Conservation (phyloP, 2,797 vertebrate genomes). For the Odontamblyopus rebecca region DNA sequence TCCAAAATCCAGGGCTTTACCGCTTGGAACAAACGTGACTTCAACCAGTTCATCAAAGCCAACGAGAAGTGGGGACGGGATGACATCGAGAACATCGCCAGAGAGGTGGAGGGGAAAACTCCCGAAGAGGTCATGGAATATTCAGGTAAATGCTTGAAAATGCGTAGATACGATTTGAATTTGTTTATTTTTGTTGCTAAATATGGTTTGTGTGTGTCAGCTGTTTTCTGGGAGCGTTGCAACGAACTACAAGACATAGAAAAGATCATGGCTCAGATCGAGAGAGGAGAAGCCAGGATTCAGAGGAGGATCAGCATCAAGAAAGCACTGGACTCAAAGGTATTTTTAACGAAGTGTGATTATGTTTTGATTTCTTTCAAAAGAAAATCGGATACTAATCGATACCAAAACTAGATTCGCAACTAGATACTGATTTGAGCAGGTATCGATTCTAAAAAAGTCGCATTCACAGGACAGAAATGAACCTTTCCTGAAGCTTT, state of each 20-base stretch:
- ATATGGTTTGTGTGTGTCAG: constrained; percentile 57
- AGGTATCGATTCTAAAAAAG: too few relatives aligned
- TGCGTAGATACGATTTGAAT: not conserved
- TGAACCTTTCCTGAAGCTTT: too few relatives aligned
- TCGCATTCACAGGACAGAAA: too few relatives aligned
- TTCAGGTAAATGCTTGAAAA: constrained; percentile 81
- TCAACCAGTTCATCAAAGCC: constrained; percentile 99
- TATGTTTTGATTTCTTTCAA: not conserved
- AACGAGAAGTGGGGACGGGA: constrained; percentile 99
- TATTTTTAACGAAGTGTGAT: constrained; percentile 33
- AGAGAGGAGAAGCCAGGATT: constrained; percentile 97
- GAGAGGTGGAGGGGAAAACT: constrained; percentile 97
- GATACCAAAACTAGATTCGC: too few relatives aligned
- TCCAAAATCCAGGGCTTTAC: constrained; percentile 87
- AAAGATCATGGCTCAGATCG: constrained; percentile 99
- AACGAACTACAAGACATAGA: constrained; percentile 98
- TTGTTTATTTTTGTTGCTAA: not conserved
- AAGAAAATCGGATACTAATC: too few relatives aligned
- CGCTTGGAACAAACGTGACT: constrained; percentile 99
- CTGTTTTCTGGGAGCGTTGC: constrained; percentile 98
- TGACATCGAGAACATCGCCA: constrained; percentile 98
- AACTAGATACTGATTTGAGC: too few relatives aligned
- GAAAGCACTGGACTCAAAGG: constrained; percentile 98
- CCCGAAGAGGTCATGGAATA: constrained; percentile 99
- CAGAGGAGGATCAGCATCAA: constrained; percentile 98